Evolutionary conservation across 1,140 invertebrate genomes (phyloP).

Genomic region (Hylaeus anthracinus): DNA sequence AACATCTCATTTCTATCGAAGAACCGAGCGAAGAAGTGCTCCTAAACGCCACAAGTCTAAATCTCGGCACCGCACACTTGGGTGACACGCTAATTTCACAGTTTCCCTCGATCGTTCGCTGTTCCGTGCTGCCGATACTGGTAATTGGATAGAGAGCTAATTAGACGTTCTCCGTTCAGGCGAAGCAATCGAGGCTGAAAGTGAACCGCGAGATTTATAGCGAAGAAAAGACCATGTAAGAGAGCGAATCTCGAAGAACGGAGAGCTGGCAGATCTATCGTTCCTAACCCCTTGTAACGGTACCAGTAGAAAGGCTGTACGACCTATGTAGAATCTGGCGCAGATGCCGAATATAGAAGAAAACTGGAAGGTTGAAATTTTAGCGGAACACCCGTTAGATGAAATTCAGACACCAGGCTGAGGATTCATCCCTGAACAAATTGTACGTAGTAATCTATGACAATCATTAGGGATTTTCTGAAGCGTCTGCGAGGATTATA

Average conservation of each 20-base stretch:
- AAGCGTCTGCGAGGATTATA: background rate
- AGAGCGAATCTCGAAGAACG: slow-evolving; percentile 54
- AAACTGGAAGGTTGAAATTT: slow-evolving; percentile 10
- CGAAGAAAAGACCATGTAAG: slow-evolving; percentile 49
- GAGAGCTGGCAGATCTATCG: slow-evolving; percentile 49
- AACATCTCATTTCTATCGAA: no score
- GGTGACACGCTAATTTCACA: slow-evolving; percentile 5
- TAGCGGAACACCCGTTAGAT: slow-evolving; percentile 32
- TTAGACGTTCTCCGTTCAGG: slow-evolving; percentile 31
- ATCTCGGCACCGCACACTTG: no score
- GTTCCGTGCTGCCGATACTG: background rate
- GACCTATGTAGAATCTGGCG: background rate
- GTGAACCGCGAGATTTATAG: slow-evolving; percentile 55
- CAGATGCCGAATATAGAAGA: background rate
- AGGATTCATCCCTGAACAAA: background rate
- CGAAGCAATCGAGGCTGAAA: slow-evolving; percentile 51
- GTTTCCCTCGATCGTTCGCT: background rate
- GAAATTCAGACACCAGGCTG: background rate
- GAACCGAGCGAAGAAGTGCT: no score
- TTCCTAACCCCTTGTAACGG: background rate
- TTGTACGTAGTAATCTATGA: background rate
- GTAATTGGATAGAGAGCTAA: slow-evolving; percentile 48
- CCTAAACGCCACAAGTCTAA: no score
- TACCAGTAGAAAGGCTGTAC: background rate
- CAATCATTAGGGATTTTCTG: background rate